Percentiles rank a stretch among this genome's conserved stretches.
phyloP scores from a whole-genome alignment of 2,888 invertebrate species.

The Hydrotaea cyrtoneurina region DNA sequence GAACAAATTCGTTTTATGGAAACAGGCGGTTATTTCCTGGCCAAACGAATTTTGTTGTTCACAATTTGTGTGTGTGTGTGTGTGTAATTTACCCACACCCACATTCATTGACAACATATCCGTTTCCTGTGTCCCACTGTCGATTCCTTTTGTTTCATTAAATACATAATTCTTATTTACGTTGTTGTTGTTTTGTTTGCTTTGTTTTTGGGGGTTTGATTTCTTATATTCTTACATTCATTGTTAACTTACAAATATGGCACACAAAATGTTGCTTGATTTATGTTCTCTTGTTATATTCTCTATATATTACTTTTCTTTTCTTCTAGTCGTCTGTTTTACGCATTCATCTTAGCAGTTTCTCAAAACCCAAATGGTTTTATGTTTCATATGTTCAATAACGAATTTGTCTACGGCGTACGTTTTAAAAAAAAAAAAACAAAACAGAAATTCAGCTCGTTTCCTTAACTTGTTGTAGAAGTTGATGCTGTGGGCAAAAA shows the following conservation, averaged over 20 bases:
- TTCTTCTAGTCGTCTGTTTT: background rate
- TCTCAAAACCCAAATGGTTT: background rate
- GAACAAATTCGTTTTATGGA: too few species aligned
- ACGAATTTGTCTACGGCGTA: background rate
- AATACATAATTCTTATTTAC: constrained; percentile 30
- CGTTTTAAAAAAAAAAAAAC: background rate
- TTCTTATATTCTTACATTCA: constrained; percentile 55
- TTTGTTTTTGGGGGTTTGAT: constrained; percentile 52
- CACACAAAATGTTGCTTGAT: constrained; percentile 56
- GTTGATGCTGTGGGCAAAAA: background rate
- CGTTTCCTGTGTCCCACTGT: background rate
- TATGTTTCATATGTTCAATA: constrained; percentile 8
- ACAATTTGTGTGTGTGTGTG: too few species aligned
- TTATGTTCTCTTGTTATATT: constrained; percentile 33
- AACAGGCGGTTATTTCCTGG: too few species aligned
- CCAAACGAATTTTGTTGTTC: too few species aligned
- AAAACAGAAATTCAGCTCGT: constrained; percentile 28
- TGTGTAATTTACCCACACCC: background rate
- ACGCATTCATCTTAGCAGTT: background rate
- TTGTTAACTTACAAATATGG: constrained; percentile 73
- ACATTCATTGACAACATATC: background rate
- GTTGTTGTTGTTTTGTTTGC: constrained; percentile 42
- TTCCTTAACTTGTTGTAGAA: constrained; percentile 15
- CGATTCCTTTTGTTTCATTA: background rate
- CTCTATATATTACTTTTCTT: constrained; percentile 6